These are phyloP conservation scores for Drosophila ezoana DNA, from an alignment of 2,888 invertebrate genomes.

Conservation along the genomic window DNA sequence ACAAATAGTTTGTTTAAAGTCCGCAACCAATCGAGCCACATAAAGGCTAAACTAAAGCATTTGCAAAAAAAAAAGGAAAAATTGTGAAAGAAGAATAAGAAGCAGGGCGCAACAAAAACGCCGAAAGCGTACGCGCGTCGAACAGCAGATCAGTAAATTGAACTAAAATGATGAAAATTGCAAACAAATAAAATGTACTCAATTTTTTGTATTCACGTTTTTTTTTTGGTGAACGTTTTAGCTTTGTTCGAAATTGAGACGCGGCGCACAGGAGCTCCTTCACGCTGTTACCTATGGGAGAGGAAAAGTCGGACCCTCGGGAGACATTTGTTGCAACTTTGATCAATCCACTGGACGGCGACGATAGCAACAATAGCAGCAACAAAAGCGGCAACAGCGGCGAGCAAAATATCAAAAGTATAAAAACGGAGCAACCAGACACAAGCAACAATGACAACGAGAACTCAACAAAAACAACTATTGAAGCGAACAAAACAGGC, in stretches of 20 bases:
- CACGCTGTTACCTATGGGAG: constrained; percentile 75
- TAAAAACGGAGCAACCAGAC: constrained; percentile 24
- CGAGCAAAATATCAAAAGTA: constrained; percentile 18
- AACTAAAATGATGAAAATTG: constrained; percentile 5
- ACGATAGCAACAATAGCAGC: constrained; percentile 22
- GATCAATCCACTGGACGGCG: constrained; percentile 45
- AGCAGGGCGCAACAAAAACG: constrained; percentile 47
- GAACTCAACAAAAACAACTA: constrained; percentile 34
- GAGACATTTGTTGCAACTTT: constrained; percentile 70
- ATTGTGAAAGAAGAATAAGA: constrained; percentile 38
- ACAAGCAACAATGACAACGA: constrained; percentile 45
- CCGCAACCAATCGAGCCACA: neutral
- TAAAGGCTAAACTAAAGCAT: constrained; percentile 3
- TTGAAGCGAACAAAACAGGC: constrained; percentile 14
- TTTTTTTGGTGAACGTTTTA: constrained; percentile 35
- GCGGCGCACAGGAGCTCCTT: constrained; percentile 46
- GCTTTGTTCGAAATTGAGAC: constrained; percentile 46
- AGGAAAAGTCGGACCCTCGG: constrained; percentile 65
- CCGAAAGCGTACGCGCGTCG: constrained; percentile 33
- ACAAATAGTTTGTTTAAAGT: neutral
- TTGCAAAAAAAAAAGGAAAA: constrained; percentile 19
- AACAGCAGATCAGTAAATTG: constrained; percentile 20
- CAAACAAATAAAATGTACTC: constrained; percentile 9
- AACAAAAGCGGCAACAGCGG: constrained; percentile 20
- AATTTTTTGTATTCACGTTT: neutral